Percentiles rank a stretch among this genome's conserved stretches.
Conservation (phyloP, 2,888 invertebrate genomes). For the Drosophila austrosaltans region DNA sequence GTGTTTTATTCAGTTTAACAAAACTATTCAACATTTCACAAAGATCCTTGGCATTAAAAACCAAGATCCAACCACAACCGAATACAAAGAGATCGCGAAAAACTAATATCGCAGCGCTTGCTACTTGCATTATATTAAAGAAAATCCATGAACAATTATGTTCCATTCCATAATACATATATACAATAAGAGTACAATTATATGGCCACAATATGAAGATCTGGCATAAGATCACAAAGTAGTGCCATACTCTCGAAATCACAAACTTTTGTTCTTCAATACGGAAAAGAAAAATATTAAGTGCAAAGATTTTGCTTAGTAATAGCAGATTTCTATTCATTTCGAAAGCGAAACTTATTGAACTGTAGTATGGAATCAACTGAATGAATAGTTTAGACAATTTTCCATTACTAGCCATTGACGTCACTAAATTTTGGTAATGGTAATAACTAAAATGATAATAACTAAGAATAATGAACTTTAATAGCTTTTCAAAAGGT, state of each 20-base stretch:
- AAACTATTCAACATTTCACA: neutral
- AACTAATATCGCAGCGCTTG: neutral
- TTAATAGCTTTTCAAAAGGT: too few species aligned
- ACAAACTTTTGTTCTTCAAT: neutral
- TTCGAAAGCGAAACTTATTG: neutral
- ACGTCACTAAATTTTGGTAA: too few species aligned
- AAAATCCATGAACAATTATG: too few species aligned
- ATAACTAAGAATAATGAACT: too few species aligned
- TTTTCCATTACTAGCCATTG: too few species aligned
- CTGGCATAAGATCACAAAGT: neutral
- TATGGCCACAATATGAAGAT: neutral
- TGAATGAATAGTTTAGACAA: neutral
- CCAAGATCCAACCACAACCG: neutral
- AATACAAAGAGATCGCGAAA: neutral
- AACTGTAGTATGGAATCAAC: neutral
- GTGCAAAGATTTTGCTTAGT: neutral
- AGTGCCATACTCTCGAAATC: neutral
- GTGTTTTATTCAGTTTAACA: neutral
- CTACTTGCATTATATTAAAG: too few species aligned
- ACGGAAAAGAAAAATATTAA: neutral
- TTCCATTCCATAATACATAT: too few species aligned
- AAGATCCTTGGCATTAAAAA: neutral
- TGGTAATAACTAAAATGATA: too few species aligned
- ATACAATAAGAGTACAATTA: neutral
- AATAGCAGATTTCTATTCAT: neutral